These are phyloP conservation scores for Diarsia dahlii DNA, from an alignment of 2,888 invertebrate genomes.

Conservation along the genomic window DNA sequence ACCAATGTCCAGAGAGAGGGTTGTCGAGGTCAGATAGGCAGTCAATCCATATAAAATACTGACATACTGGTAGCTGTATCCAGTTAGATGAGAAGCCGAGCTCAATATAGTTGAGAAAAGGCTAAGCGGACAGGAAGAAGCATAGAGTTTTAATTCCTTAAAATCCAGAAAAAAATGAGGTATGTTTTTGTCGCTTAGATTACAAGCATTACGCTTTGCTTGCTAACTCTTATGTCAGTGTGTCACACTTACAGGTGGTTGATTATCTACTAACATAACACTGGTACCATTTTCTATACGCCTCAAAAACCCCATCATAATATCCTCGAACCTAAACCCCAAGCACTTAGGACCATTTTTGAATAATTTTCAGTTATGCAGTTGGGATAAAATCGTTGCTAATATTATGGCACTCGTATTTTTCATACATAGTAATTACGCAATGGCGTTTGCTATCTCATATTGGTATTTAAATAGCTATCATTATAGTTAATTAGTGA, in stretches of 20 bases:
- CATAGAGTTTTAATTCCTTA: too few species aligned
- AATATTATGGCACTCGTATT: conserved; percentile 58
- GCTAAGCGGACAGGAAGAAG: too few species aligned
- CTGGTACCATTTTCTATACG: conserved; percentile 52
- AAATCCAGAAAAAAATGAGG: too few species aligned
- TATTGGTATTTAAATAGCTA: conserved; percentile 65
- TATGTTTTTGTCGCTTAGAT: not conserved
- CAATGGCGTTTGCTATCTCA: conserved; percentile 61
- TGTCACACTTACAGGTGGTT: conserved; percentile 65
- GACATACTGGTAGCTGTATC: too few species aligned
- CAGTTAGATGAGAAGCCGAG: too few species aligned
- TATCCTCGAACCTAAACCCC: conserved; percentile 8
- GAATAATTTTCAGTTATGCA: conserved; percentile 8
- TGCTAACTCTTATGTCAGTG: conserved; percentile 21
- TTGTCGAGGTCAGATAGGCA: not conserved
- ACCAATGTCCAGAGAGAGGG: too few species aligned
- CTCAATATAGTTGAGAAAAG: too few species aligned
- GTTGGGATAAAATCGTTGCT: conserved; percentile 15
- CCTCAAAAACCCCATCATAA: not conserved
- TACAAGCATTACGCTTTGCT: not conserved
- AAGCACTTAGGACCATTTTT: conserved; percentile 16
- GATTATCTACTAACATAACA: conserved; percentile 65
- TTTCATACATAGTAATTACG: conserved; percentile 65
- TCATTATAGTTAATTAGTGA: conserved; percentile 68
- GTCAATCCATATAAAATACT: too few species aligned